Evolutionary conservation across 2,797 vertebrate species (phyloP).

Genomic region (Chanos chanos): DNA sequence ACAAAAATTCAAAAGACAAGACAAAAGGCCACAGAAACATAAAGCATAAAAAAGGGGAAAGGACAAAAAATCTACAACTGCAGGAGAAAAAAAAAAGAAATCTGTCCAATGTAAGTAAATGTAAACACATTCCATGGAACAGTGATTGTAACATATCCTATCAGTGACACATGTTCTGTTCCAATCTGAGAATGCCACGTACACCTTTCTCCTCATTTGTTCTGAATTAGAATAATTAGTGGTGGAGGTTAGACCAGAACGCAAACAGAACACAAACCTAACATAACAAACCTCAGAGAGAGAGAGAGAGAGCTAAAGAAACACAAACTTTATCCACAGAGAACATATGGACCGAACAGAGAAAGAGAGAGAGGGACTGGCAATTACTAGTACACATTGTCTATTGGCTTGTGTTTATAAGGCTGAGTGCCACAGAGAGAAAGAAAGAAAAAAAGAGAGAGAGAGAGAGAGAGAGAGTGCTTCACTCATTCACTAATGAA

Average conservation of each 20-base stretch:
- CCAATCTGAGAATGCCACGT: too few species aligned
- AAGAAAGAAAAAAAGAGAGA: background rate
- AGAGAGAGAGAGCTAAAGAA: slow-evolving; percentile 30
- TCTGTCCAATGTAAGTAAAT: too few species aligned
- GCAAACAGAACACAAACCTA: too few species aligned
- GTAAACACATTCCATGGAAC: background rate
- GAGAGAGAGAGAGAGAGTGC: slow-evolving; percentile 31
- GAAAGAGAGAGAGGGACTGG: slow-evolving; percentile 23
- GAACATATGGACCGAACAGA: too few species aligned
- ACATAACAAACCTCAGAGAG: background rate
- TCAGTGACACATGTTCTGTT: background rate
- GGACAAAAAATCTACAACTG: background rate
- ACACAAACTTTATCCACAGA: too few species aligned
- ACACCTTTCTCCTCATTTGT: too few species aligned
- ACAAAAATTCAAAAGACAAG: too few species aligned
- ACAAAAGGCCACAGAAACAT: too few species aligned
- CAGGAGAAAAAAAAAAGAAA: background rate
- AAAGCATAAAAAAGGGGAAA: too few species aligned
- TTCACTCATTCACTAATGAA: slow-evolving; percentile 55
- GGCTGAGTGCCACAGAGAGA: slow-evolving; percentile 66
- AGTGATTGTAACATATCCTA: too few species aligned
- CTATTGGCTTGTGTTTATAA: slow-evolving; percentile 61
- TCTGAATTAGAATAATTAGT: too few species aligned
- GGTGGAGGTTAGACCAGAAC: too few species aligned
- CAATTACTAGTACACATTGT: slow-evolving; percentile 46